phyloP scores from a whole-genome alignment of 2,113 vertebrate species.

The Pelecanoides urinatrix region DNA sequence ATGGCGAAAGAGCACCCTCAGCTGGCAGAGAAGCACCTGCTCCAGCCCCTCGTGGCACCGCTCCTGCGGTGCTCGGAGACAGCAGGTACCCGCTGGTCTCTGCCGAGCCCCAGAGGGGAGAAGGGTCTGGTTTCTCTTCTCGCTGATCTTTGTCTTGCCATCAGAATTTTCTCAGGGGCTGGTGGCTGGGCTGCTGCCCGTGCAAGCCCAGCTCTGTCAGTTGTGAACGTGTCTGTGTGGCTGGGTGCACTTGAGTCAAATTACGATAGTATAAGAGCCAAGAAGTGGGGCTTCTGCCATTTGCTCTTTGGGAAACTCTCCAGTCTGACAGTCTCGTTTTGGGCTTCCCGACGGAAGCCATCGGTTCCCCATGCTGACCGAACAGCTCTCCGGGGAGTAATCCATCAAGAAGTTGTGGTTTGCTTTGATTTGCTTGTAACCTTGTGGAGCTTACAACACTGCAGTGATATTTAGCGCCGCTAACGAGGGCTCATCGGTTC shows the following conservation, averaged over 20 bases:
- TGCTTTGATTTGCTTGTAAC: background rate
- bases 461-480: background rate
- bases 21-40: slow-evolving; percentile 78
- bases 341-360: fast-evolving
- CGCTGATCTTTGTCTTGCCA: background rate
- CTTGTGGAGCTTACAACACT: background rate
- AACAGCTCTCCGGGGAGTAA: background rate
- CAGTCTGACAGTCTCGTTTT: background rate
- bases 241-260: background rate
- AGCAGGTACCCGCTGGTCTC: slow-evolving; percentile 48
- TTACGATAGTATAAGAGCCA: background rate
- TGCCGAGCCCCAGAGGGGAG: fast-evolving
- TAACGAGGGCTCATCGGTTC: background rate
- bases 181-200: background rate
- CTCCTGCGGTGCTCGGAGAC: slow-evolving; percentile 70
- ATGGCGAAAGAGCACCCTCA: slow-evolving; percentile 78
- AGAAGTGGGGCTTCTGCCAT: background rate
- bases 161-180: background rate
- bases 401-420: background rate
- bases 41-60: slow-evolving; percentile 80
- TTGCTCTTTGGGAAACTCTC: background rate
- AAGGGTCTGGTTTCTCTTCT: background rate
- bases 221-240: background rate
- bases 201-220: background rate
- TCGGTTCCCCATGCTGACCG: fast-evolving